A percentile compares a stretch with the other conserved stretches of the same genome.
phyloP scores from a whole-genome alignment of 1,140 invertebrate genomes.

The Euura saliciscinereae region DNA sequence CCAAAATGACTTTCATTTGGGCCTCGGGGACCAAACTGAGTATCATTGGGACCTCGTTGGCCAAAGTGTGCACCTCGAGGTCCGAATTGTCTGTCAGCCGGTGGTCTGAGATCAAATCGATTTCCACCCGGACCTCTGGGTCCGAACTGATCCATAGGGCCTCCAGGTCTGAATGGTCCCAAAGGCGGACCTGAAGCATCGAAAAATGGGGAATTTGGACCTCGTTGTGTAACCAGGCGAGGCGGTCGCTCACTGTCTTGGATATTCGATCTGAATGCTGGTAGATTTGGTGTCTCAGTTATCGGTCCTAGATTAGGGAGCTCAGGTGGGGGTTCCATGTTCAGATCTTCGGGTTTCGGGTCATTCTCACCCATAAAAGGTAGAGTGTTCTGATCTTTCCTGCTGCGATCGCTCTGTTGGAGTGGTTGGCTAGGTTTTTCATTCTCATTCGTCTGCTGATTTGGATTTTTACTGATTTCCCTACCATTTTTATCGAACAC shows the following conservation, averaged over 20 bases:
- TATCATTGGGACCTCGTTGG: slow-evolving; percentile 16
- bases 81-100: slow-evolving; percentile 22
- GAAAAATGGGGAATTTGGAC: slow-evolving; percentile 13
- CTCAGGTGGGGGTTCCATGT: slow-evolving; percentile 55
- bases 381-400: slow-evolving; percentile 39
- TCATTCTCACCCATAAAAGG: slow-evolving; percentile 56
- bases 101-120: slow-evolving; percentile 24
- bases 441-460: slow-evolving; percentile 10
- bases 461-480: neutral
- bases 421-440: neutral
- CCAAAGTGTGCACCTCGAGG: slow-evolving; percentile 23
- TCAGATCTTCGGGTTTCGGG: slow-evolving; percentile 51
- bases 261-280: slow-evolving; percentile 9
- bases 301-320: slow-evolving; percentile 48
- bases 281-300: slow-evolving; percentile 13
- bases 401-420: slow-evolving; percentile 1
- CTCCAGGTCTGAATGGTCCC: neutral
- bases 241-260: neutral
- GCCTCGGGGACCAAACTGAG: slow-evolving; percentile 16
- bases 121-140: slow-evolving; percentile 20
- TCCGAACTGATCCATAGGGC: slow-evolving; percentile 15
- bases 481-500: slow-evolving; percentile 11
- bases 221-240: slow-evolving; percentile 1
- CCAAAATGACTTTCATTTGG: slow-evolving; percentile 18
- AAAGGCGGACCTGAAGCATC: slow-evolving; percentile 6